Base-by-base conservation (phyloP, 2,888 invertebrate genomes). In the Epinotia bilunana region DNA sequence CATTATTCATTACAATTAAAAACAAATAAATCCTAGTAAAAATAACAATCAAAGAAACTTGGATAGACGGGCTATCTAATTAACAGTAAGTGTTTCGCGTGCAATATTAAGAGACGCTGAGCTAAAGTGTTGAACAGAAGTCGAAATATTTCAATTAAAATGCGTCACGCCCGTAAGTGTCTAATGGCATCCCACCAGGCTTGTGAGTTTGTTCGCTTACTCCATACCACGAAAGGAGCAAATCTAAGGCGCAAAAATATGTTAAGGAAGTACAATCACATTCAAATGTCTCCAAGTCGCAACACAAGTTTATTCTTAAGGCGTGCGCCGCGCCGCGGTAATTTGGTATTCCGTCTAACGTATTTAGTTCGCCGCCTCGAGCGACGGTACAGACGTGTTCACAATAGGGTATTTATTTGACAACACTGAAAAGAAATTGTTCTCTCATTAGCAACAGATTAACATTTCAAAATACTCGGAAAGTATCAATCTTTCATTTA, bases 261-360 rank as follows among this genome's bases (percentile, higher is more conserved):
- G 6, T 53, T n/a, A 53, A n/a, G 53, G 53, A 53, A 53, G n/a
- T n/a, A n/a, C n/a, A 53, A 53, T 53, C 53, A 53, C n/a, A 58
- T 23, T 28, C 3, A 13, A 58, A 23, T 23, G 58, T 58, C n/a
- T 53, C 53, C 9, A 65, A 65, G 53, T 65, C 18, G 18, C 33
- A 65, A 65, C 65, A 55, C 28, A 65, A 65, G 65, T 55, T 77
- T 77, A 77, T 77, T 78, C 74, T 78, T 61, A 72, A 76, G 73
- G 73, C 71, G 63, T 71, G 53, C 53, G 70, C 65, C 76, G 76
- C 78, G 77, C 76, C 78, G 77, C 77, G 77, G 80, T 76, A 80
- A 79, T 77, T 78, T 49, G 23, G 65, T 65, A 58, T 53, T 78
- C 74, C 73, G 72, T 69, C 64, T 79, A 81, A 81, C 79, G 74